Percentiles rank a stretch among this genome's conserved stretches.
phyloP scores from a whole-genome alignment of 2,113 vertebrate genomes.

The Pseudorectes ferrugineus region DNA sequence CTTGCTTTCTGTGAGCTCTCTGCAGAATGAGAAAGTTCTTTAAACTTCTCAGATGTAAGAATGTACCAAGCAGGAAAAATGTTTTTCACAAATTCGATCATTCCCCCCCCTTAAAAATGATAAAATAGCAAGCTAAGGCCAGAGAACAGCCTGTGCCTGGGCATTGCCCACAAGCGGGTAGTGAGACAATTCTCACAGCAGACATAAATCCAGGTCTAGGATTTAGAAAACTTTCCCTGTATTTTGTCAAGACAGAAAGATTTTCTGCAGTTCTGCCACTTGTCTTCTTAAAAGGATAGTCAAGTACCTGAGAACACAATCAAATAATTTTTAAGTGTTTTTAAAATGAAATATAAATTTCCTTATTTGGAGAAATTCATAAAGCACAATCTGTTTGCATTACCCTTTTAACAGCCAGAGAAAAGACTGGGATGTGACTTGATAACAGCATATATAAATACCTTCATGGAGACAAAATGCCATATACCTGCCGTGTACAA shows the following conservation, averaged over 20 bases:
- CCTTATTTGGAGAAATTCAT: not conserved
- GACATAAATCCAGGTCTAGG: not conserved
- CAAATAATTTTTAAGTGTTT: not conserved
- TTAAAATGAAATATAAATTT: not conserved
- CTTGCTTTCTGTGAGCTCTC: not conserved
- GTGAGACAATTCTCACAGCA: not conserved
- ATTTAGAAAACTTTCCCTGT: not conserved
- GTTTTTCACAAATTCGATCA: not conserved
- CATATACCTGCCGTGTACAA: not conserved
- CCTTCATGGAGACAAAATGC: not conserved
- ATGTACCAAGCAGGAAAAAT: not conserved
- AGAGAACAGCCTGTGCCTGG: rapidly evolving
- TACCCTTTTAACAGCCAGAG: not conserved
- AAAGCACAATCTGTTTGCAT: not conserved
- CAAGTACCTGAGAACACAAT: not conserved
- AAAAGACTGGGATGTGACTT: not conserved
- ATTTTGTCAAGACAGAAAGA: not conserved
- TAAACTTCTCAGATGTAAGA: not conserved
- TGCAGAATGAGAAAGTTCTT: not conserved
- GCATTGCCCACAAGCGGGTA: rapidly evolving
- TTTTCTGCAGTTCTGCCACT: not conserved
- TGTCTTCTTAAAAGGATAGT: not conserved
- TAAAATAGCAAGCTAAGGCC: not conserved
- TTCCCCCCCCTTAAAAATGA: not conserved
- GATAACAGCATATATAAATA: not conserved